phyloP scores from a whole-genome alignment of 2,888 invertebrate genomes.

The Euphydryas editha region DNA sequence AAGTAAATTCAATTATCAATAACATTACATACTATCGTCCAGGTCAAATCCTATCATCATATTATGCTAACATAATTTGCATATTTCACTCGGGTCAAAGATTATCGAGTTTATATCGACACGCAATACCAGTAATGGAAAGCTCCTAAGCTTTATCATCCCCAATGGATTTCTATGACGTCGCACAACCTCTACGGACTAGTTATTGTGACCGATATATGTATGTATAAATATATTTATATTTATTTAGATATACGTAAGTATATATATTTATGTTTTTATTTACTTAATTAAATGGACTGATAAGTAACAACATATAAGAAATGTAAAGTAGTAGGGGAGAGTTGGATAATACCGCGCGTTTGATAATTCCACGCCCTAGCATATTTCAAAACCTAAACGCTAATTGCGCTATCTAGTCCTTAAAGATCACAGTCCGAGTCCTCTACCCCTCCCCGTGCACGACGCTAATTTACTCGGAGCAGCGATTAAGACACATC shows the following conservation, averaged over 20 bases:
- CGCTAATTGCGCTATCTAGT: too few species aligned
- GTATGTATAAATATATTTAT: neutral
- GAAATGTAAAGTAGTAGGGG: too few species aligned
- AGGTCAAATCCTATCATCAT: slow-evolving; percentile 12
- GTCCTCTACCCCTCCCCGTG: too few species aligned
- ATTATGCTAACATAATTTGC: neutral
- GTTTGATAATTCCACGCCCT: too few species aligned
- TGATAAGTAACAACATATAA: too few species aligned
- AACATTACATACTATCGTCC: neutral
- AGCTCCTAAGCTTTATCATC: slow-evolving; percentile 31
- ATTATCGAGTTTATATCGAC: slow-evolving; percentile 30
- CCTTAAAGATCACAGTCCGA: too few species aligned
- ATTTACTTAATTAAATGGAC: too few species aligned
- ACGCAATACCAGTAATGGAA: slow-evolving; percentile 29
- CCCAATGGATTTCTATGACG: slow-evolving; percentile 27
- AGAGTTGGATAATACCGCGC: too few species aligned
- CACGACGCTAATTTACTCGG: too few species aligned
- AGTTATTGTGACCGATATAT: slow-evolving; percentile 33
- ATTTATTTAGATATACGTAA: neutral
- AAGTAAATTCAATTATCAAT: neutral
- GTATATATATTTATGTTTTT: too few species aligned
- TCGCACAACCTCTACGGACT: slow-evolving; percentile 32
- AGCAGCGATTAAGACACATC: too few species aligned
- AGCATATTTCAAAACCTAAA: too few species aligned
- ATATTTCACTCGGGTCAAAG: slow-evolving; percentile 27